Base-by-base conservation (phyloP, 2,888 invertebrate genomes). In the Pecten maximus region DNA sequence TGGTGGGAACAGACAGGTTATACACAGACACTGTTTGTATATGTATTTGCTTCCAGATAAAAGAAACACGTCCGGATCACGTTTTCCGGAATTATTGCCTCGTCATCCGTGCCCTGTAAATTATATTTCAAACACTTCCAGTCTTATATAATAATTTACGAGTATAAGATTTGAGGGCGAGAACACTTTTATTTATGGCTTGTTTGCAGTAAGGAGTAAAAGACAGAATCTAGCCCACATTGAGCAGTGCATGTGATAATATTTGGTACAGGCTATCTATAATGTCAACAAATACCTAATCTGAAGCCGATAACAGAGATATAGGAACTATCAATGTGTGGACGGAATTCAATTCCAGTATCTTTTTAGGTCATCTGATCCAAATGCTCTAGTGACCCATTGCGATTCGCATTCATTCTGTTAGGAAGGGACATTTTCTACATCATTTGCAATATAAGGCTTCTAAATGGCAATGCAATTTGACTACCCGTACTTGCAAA, bases 141-240 rank as follows among this genome's bases (percentile, higher is more conserved):
- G n/a, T 60, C 60, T 60, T 60, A 60, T 60, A 60, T 60, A 23
- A 60, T 60, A 23, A 60, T 60, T 60, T 60, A 60, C 60, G 60
- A 60, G 60, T 60, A 60, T 23, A 1, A 23, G 23, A 60, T n/a
- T 60, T 23, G 23, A 60, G 23, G n/a, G 60, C 60, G 60, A 23
- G 15, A 60, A 60, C 60, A 23, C 23, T 23, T 16, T 23, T n/a
- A 60, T 60, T 60, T 60, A 60, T n/a, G 60, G 23, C 60, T 60
- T 60, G n/a, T 60, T 60, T 60, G 60, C 8, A 10, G 44, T 44
- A 12, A 6, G n/a, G 12, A 44, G 44, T 60, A 4, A n/a, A n/a
- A 23, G 60, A 16, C 23, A n/a, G 23, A 23, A 60, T 60, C 19
- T 23, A 23, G 60, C 60, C 60, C 6, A 60, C 2, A 60, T 60